Evolutionary conservation across 2,888 invertebrate genomes (phyloP), one percentile per base, ranked within the genome.

Genomic region (Nowickia ferox): DNA sequence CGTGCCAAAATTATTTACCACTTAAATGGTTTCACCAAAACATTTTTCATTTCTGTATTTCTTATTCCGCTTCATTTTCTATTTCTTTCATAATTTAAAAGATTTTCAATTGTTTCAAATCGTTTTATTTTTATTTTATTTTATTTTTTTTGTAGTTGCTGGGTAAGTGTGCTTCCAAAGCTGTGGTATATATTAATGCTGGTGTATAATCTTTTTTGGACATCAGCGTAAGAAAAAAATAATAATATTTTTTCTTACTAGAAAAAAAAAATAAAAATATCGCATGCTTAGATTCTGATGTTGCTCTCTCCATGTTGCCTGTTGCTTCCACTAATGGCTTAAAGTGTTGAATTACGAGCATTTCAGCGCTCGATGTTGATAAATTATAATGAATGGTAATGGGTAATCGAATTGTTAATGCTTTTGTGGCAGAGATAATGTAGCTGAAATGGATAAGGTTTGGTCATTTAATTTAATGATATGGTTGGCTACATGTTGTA

Each of bases 1-100:
- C 89, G 89, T 89, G 89, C 88, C 88, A 88, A 88, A 89, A 88
- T 88, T 89, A 88, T 89, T 89, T 88, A 89, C 88, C 89, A 88
- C 88, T 88, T 87, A 88, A 89, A 89, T 88, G 87, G 86, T 88
- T 88, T 86, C 88, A 87, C 84, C 87, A 88, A 84, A 84, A 88
- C 87, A 88, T 88, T 87, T 89, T 88, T 88, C 88, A 87, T 88
- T 88, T 87, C 86, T 86, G 80, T 69, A 13, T 53, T 46, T 15
- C 44, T 59, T 17, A 15, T 30, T 44, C 17, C 30, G 8, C 8
- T 75, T 72, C 65, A 78, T 80, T 80, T 72, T 80, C 44, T 66
- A 75, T 81, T 53, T 53, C 81, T 65, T 86, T 86, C 83, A 86
- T 86, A 86, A 86, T 86, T 86, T 83, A 86, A 83, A 57, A 83